Evolutionary conservation across 2,113 vertebrate species (phyloP).

Genomic region (Syngnathoides biaculeatus): DNA sequence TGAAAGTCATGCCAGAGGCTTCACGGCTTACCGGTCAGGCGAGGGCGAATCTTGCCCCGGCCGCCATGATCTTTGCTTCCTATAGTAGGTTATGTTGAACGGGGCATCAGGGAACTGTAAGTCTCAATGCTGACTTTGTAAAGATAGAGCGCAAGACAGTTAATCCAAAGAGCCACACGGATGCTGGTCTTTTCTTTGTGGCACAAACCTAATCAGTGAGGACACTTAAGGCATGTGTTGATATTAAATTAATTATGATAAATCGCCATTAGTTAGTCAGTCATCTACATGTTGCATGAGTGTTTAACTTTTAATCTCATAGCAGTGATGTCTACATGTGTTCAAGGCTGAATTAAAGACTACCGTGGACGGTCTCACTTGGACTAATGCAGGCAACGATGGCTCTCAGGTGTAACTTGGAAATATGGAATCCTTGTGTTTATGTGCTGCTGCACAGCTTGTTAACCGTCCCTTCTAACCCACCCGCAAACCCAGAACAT

Average conservation of each 20-base stretch:
- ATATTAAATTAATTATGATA: conserved; percentile 31
- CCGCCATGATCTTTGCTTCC: conserved; percentile 53
- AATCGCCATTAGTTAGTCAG: conserved; percentile 36
- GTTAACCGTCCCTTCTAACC: conserved; percentile 45
- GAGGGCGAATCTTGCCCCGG: conserved; percentile 38
- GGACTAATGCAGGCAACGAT: conserved; percentile 6
- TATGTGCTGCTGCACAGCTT: conserved; percentile 55
- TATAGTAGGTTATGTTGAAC: conserved; percentile 34
- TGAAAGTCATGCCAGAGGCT: conserved; percentile 70
- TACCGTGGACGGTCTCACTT: conserved; percentile 18
- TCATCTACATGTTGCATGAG: conserved; percentile 25
- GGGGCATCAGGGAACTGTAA: conserved; percentile 44
- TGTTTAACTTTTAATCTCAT: conserved; percentile 36
- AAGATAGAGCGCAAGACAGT: conserved; percentile 18
- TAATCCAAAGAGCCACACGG: conserved; percentile 13
- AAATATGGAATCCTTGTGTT: conserved; percentile 20
- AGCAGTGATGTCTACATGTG: conserved; percentile 6
- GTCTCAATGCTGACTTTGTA: conserved; percentile 44
- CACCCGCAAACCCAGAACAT: conserved; percentile 47
- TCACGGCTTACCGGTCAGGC: conserved; percentile 46
- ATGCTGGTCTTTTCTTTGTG: conserved; percentile 10
- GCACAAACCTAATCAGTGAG: conserved; percentile 21
- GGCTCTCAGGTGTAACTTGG: conserved; percentile 16
- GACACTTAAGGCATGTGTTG: conserved; percentile 1
- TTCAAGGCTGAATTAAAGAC: conserved; percentile 10